These are phyloP conservation scores for Nothocercus nigrocapillus DNA, from an alignment of 2,113 vertebrate species.

Conservation along the genomic window DNA sequence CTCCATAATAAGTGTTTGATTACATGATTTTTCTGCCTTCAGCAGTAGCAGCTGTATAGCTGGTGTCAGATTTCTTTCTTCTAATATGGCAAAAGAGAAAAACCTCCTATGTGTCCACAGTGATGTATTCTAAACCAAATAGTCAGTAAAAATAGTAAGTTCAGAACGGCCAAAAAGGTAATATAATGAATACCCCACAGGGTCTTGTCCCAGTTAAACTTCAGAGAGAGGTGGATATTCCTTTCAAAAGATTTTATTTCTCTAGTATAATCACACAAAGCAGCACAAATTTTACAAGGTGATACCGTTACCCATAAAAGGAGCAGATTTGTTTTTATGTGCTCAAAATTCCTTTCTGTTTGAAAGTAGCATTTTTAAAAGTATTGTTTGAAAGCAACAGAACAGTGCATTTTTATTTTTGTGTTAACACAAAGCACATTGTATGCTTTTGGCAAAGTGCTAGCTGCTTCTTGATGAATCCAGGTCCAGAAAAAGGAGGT, in stretches of 20 bases:
- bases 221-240: neutral
- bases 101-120: neutral
- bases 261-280: neutral
- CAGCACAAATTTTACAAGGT: neutral
- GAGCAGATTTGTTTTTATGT: neutral
- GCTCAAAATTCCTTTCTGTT: neutral
- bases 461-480: neutral
- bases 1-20: neutral
- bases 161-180: neutral
- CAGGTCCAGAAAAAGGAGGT: neutral
- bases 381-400: neutral
- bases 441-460: neutral
- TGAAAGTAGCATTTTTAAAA: neutral
- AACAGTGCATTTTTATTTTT: neutral
- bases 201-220: neutral
- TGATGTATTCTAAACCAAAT: neutral
- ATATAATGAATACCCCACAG: neutral
- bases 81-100: neutral
- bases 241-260: constrained; percentile 2
- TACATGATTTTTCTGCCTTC: neutral
- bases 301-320: neutral
- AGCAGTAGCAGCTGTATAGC: neutral
- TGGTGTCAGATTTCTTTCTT: neutral
- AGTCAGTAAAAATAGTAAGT: neutral
- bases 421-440: neutral